These are phyloP conservation scores for Choristoneura rosaceana DNA, from an alignment of 2,888 invertebrate genomes.

Conservation along the genomic window DNA sequence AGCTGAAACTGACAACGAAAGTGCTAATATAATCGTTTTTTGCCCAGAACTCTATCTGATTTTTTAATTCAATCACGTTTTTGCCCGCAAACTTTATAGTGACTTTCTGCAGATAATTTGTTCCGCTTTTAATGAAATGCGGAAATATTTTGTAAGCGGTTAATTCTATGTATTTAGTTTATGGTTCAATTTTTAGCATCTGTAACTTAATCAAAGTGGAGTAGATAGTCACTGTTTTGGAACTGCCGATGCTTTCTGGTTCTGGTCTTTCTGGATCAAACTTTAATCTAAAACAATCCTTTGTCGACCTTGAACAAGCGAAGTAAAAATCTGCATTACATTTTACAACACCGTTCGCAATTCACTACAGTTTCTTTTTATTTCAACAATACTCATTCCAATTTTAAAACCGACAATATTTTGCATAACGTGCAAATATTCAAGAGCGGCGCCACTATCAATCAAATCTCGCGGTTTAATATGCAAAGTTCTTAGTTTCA, in stretches of 20 bases:
- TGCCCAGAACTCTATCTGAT: neutral
- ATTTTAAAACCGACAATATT: neutral
- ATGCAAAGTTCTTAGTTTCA: constrained; percentile 6
- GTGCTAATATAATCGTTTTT: constrained; percentile 6
- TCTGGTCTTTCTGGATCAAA: neutral
- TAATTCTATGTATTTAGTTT: neutral
- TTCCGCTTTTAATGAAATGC: neutral
- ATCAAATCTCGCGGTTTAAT: neutral
- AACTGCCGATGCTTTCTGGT: neutral
- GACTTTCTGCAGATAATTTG: neutral
- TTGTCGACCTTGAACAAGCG: constrained; percentile 10
- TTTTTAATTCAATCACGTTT: neutral
- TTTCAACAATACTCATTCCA: neutral
- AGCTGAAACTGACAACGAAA: constrained; percentile 12
- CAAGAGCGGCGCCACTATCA: neutral
- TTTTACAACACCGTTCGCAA: constrained; percentile 22
- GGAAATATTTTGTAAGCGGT: neutral
- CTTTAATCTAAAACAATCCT: neutral
- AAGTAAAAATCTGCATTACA: constrained; percentile 12
- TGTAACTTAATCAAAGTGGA: no score
- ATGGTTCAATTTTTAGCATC: neutral
- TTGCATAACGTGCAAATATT: neutral
- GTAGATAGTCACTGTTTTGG: neutral
- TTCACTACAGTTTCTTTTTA: constrained; percentile 25
- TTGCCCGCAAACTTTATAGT: neutral